Evolutionary conservation across 2,113 vertebrate genomes (phyloP), one percentile per base, ranked within the genome.

Genomic region (Numenius arquata): DNA sequence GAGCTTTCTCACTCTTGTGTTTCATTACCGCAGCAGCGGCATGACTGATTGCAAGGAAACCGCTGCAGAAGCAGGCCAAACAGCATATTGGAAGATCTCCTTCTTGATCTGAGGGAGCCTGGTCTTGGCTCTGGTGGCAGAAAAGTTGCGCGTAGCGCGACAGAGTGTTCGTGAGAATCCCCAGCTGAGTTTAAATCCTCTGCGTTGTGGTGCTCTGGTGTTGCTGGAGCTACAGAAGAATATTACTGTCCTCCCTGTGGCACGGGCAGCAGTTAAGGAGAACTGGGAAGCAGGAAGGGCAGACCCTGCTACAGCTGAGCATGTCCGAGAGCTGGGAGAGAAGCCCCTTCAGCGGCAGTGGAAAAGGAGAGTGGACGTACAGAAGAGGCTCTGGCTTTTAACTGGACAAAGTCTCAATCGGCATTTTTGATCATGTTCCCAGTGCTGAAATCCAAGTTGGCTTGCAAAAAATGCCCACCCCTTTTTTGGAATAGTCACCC

Each of bases 171-270:
- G 55, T 67, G 26, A 47, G n/a, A 52, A 25, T 71, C 38, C 85
- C 36, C 85, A 81, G 43, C 30, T 88, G 13, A 3, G 62, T 63
- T 62, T 41, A 72, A 80, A 59, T 83, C 52, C 32, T 90, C 19
- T 5, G 2, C 6, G 0, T 40, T 34, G 45, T 30, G 25, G n/a
- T 74, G 40, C 36, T 80, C 50, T 47, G 50, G 27, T 3, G 0
- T n/a, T 41, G 30, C 27, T 52, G 23, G 9, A 65, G 48, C 40
- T 47, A 23, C 36, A 43, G 29, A 67, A 78, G 13, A 53, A 9
- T 34, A 7, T 36, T 53, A 30, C 8, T 1, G 2, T 13, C 27
- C 23, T 90, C 27, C 18, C 6, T 4, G 0, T 25, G 20, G 48
- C 50, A 40, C n/a, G 23, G 23, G 2, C 17, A 47, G 70, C 36